Evolutionary conservation across 1,140 invertebrate species (phyloP), one percentile per base, ranked within the genome.

Genomic region (Drosophila nikananu): DNA sequence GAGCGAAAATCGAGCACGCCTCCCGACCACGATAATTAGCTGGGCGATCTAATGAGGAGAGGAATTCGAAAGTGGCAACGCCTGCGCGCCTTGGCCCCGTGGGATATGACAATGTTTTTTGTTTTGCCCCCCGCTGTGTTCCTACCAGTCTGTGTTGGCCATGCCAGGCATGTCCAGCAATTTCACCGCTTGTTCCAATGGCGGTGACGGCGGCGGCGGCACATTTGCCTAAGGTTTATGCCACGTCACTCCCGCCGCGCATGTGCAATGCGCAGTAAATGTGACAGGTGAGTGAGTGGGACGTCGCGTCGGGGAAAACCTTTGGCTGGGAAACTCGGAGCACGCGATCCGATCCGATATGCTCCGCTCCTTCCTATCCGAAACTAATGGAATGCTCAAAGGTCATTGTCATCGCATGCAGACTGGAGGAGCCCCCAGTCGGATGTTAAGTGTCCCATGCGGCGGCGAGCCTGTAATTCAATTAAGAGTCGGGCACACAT

Each of bases 241-340:
- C 86, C 74, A 84, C 63, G 78, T 89, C 84, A 90, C 74, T 55
- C 49, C 49, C 63, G 64, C 39, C 67, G 81, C 65, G 74, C 84
- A 87, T 87, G 83, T 77, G 71, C 79, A 80, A 54, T 63, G 65
- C 66, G 39, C 48, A 65, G 46, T 19, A 41, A 80, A 59, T 61
- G 78, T 86, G 82, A 86, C 74, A 83, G 64, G 52, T 49, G 41
- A 57, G 62, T 32, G 61, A 67, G 58, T 68, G 77, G 77, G 77
- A 61, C 62, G 42, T 52, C 27, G 32, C 60, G 57, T 32, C 37
- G 55, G 83, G 76, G 81, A 86, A 86, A 86, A 76, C 80, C 71
- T 68, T 86, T 86, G 77, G 80, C 83, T 79, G 83, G 65, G 79
- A 76, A 83, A 58, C 70, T 60, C 49, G n/a, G 46, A 59, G 80